Evolutionary conservation across 2,888 invertebrate species (phyloP).

Genomic region (Phytoseiulus persimilis): DNA sequence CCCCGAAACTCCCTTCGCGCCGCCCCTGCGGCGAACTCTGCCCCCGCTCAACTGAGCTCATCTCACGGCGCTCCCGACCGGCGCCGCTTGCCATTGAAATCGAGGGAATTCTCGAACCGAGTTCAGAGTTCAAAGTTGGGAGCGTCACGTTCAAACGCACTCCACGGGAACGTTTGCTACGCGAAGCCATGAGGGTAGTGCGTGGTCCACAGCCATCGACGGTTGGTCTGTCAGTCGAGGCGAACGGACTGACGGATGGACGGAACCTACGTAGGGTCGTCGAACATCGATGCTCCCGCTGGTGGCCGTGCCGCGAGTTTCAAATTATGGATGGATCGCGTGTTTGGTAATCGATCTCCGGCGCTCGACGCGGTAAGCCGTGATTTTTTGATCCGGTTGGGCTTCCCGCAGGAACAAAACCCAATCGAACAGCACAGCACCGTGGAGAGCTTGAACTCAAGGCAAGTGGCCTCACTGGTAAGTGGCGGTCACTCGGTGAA

Average conservation of each 20-base stretch:
- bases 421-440: not conserved
- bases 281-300: not conserved
- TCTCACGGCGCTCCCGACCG: not conserved
- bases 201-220: not conserved
- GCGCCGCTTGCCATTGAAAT: not conserved
- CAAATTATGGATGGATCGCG: not conserved
- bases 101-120: not conserved
- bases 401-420: not conserved
- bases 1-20: not conserved
- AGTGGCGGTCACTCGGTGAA: not conserved
- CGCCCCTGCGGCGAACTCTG: not conserved
- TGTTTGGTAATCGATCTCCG: conserved; percentile 5
- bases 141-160: conserved; percentile 5
- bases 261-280: not conserved
- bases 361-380: not conserved
- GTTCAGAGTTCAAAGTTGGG: not conserved
- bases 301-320: not conserved
- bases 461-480: too few relatives aligned
- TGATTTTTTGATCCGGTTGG: not conserved
- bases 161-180: not conserved
- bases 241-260: not conserved
- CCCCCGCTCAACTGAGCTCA: not conserved
- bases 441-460: too few relatives aligned
- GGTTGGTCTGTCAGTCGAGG: not conserved
- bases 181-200: not conserved